Percentiles rank a stretch among this genome's conserved stretches.
Evolutionary conservation across 2,888 invertebrate species (phyloP).

Genomic region (Cephus rjabovi): DNA sequence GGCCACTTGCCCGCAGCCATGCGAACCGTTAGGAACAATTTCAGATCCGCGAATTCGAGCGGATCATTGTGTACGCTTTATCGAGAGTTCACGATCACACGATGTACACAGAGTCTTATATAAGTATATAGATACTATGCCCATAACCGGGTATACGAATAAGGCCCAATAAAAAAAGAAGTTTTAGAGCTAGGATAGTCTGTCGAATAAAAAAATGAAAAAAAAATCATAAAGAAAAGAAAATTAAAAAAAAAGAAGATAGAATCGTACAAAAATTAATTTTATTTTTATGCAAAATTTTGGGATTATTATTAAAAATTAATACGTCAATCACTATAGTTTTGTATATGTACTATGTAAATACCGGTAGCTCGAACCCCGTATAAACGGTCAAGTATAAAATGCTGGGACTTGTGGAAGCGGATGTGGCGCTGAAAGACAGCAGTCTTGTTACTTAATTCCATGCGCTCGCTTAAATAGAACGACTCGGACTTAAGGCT

Average conservation of each 20-base stretch:
- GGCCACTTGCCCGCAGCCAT: slow-evolving; percentile 27
- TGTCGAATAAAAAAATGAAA: not conserved
- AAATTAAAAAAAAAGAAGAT: not conserved
- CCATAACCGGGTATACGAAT: not conserved
- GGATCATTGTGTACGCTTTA: not conserved
- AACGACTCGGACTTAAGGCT: slow-evolving; percentile 54
- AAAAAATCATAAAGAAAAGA: not conserved
- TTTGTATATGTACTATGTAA: not conserved
- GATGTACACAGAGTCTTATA: not conserved
- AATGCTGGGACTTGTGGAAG: slow-evolving; percentile 27
- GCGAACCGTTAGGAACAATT: slow-evolving; percentile 31
- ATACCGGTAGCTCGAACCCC: not conserved
- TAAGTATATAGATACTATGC: not conserved
- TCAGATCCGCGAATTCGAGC: slow-evolving; percentile 29
- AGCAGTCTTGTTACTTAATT: slow-evolving; percentile 56
- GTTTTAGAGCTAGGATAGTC: not conserved
- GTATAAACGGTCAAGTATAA: not conserved
- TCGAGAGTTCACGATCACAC: not conserved
- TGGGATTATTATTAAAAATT: not conserved
- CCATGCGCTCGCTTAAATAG: slow-evolving; percentile 56
- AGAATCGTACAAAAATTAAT: not conserved
- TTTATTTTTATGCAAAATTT: not conserved
- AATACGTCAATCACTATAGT: not conserved
- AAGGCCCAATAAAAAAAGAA: not conserved
- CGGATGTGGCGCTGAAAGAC: slow-evolving; percentile 56